phyloP scores from a whole-genome alignment of 2,113 vertebrate species.

The Neotoma lepida region DNA sequence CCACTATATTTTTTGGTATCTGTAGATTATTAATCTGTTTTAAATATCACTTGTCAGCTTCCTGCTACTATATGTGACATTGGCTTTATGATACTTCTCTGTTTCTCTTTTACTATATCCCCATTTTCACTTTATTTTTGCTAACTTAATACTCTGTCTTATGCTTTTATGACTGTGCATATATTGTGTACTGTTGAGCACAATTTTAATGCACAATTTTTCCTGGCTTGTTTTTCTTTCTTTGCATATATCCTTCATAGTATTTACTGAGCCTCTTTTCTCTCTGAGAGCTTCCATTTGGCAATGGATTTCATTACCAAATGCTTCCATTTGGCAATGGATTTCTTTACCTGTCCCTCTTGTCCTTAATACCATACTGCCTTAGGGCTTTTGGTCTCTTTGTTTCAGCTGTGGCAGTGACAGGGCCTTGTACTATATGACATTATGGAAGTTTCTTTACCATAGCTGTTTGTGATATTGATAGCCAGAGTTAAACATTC shows the following conservation, averaged over 20 bases:
- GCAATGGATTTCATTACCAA: too few species aligned
- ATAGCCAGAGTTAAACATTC: background rate
- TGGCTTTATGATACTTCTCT: background rate
- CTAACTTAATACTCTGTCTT: background rate
- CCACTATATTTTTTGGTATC: background rate
- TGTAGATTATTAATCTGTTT: background rate
- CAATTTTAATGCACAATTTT: background rate
- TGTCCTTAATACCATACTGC: background rate
- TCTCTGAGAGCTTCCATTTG: background rate
- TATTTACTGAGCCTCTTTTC: background rate
- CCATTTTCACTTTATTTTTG: background rate
- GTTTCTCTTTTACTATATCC: background rate
- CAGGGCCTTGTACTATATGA: background rate
- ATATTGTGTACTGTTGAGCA: background rate
- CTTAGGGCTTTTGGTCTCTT: background rate
- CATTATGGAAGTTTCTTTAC: background rate
- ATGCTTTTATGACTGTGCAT: background rate
- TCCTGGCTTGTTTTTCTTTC: background rate
- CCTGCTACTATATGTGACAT: background rate
- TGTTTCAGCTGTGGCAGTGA: too few species aligned
- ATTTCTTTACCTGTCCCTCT: background rate
- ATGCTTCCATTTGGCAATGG: background rate
- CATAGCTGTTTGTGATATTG: background rate
- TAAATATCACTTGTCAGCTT: background rate
- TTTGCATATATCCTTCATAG: background rate